Conservation (phyloP, 2,797 vertebrate species). For the Hydrolagus colliei region DNA sequence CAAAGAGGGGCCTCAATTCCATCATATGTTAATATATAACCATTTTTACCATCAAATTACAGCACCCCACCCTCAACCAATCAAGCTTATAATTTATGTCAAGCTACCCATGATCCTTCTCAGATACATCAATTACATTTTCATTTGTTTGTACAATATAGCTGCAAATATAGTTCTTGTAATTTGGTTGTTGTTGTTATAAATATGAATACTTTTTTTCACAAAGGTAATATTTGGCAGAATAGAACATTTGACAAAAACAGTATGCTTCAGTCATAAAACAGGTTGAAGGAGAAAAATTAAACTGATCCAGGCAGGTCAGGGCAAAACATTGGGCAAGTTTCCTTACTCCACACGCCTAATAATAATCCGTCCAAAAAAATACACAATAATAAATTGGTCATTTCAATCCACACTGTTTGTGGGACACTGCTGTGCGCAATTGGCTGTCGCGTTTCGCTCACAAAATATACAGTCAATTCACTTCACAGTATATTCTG, state of each 20-base stretch:
- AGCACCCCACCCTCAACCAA: not conserved
- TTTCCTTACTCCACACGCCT: too few relatives aligned
- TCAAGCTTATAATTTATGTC: not conserved
- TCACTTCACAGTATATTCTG: too few relatives aligned
- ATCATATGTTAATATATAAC: not conserved
- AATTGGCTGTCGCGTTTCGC: too few relatives aligned
- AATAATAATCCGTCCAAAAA: too few relatives aligned
- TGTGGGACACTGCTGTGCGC: too few relatives aligned
- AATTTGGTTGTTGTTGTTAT: not conserved
- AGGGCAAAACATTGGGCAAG: too few relatives aligned
- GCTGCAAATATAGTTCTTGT: not conserved
- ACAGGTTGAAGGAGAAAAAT: not conserved
- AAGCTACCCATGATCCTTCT: not conserved
- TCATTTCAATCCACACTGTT: too few relatives aligned
- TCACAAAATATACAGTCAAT: too few relatives aligned
- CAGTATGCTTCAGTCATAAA: not conserved
- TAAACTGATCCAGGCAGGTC: not conserved
- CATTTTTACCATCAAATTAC: slow-evolving; percentile 11
- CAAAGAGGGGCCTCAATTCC: slow-evolving; percentile 23
- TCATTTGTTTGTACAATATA: not conserved
- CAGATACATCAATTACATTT: not conserved
- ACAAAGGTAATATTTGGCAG: not conserved
- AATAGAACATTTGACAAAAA: not conserved
- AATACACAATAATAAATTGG: too few relatives aligned
- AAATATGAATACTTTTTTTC: too few relatives aligned